Conservation (phyloP, 2,888 invertebrate genomes). For the Hydriomena furcata region DNA sequence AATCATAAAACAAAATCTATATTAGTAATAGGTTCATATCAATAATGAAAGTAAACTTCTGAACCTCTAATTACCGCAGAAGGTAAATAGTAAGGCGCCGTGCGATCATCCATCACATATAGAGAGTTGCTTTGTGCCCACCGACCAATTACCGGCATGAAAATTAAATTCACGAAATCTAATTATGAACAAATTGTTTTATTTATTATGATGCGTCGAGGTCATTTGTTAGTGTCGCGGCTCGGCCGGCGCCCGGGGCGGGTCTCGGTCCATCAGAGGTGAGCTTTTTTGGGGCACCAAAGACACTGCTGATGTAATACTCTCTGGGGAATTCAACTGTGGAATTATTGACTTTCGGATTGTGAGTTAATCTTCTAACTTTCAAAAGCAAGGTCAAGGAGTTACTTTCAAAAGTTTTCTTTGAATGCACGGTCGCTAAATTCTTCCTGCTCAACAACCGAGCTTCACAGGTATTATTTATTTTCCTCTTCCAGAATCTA, state of each 20-base stretch:
- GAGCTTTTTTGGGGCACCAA: slow-evolving; percentile 25
- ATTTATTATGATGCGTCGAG: slow-evolving; percentile 83
- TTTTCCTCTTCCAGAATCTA: too few relatives aligned
- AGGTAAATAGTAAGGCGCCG: slow-evolving; percentile 78
- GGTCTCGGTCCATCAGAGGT: slow-evolving; percentile 48
- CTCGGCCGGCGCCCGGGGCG: slow-evolving; percentile 74
- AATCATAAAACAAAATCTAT: slow-evolving; percentile 68
- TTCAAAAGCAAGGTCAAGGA: too few relatives aligned
- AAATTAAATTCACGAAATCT: slow-evolving; percentile 84
- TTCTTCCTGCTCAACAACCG: too few relatives aligned
- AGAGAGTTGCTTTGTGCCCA: slow-evolving; percentile 79
- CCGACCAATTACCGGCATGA: slow-evolving; percentile 83
- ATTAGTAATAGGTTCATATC: slow-evolving; percentile 75
- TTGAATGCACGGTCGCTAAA: too few relatives aligned
- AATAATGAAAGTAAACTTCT: slow-evolving; percentile 80
- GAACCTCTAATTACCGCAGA: slow-evolving; percentile 76
- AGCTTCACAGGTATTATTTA: too few relatives aligned
- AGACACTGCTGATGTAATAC: slow-evolving; percentile 36
- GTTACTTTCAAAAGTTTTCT: too few relatives aligned
- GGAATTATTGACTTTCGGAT: slow-evolving; percentile 10
- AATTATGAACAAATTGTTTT: slow-evolving; percentile 84
- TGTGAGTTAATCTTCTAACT: too few relatives aligned
- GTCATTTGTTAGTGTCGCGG: slow-evolving; percentile 80
- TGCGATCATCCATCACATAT: slow-evolving; percentile 82
- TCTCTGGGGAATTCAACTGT: slow-evolving; percentile 38